Conservation (phyloP, 2,113 vertebrate genomes). For the Rhodinocichla rosea region DNA sequence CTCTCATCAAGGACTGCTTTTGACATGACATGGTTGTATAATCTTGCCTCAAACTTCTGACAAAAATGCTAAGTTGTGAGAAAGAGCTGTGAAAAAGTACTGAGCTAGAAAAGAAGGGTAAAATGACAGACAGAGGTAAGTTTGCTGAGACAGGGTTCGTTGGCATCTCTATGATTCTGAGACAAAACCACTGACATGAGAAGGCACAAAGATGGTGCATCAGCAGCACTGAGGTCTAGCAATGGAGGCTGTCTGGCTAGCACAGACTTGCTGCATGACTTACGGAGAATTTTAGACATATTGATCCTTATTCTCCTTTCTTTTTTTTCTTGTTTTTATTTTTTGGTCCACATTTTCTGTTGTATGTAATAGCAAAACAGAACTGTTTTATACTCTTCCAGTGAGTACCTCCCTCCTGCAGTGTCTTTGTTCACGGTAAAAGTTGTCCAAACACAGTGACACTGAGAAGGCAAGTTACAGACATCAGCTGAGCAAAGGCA, state of each 20-base stretch:
- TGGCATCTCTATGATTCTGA: neutral
- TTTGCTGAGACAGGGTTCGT: neutral
- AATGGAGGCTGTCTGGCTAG: neutral
- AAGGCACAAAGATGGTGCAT: neutral
- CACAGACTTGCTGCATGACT: neutral
- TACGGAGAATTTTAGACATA: neutral
- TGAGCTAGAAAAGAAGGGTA: neutral
- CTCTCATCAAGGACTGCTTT: neutral
- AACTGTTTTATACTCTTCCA: neutral
- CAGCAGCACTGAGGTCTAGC: neutral
- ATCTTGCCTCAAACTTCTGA: neutral
- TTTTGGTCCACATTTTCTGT: neutral
- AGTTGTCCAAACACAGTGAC: neutral
- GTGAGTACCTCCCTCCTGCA: neutral
- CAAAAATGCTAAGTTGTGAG: neutral
- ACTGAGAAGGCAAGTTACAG: neutral
- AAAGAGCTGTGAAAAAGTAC: constrained; percentile 7
- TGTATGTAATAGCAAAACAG: neutral
- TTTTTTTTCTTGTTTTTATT: neutral
- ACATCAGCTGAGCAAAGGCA: neutral
- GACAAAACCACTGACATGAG: neutral
- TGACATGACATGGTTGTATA: neutral
- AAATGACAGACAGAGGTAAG: constrained; percentile 3
- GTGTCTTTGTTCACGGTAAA: neutral
- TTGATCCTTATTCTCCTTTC: neutral